phyloP scores from a whole-genome alignment of 1,140 invertebrate genomes.

The Meloidogyne chitwoodi region DNA sequence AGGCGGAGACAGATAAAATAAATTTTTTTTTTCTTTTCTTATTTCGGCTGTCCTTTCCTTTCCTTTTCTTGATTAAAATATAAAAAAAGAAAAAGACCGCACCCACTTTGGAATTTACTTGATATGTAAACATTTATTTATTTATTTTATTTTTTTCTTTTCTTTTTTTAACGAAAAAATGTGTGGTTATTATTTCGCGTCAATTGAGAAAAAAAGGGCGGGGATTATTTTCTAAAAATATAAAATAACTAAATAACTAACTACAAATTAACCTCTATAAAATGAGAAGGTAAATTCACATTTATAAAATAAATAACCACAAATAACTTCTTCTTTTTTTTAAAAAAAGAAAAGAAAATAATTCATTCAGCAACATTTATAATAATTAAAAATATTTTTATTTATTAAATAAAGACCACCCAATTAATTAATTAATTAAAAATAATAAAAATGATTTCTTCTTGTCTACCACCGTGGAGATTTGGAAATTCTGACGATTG shows the following conservation, averaged over 20 bases:
- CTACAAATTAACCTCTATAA: too few relatives aligned
- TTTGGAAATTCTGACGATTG: not conserved
- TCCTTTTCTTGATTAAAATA: not conserved
- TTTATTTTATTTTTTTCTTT: too few relatives aligned
- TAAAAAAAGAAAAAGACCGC: not conserved
- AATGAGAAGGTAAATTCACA: too few relatives aligned
- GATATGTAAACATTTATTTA: too few relatives aligned
- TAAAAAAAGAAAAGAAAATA: too few relatives aligned
- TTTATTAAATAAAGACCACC: not conserved
- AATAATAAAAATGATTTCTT: not conserved
- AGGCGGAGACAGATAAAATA: not conserved
- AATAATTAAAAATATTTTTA: too few relatives aligned
- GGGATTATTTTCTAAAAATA: not conserved
- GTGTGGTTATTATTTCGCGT: not conserved
- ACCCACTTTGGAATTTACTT: not conserved
- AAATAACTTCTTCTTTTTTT: too few relatives aligned
- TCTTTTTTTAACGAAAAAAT: not conserved
- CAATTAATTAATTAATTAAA: not conserved
- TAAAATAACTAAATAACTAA: too few relatives aligned
- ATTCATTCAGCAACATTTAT: too few relatives aligned
- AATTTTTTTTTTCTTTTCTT: not conserved
- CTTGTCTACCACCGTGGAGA: not conserved
- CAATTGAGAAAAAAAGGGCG: not conserved
- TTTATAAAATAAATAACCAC: too few relatives aligned
- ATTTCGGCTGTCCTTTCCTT: not conserved